Evolutionary conservation across 1,140 invertebrate species (phyloP), one percentile per base, ranked within the genome.

Genomic region (Pollicipes pollicipes): DNA sequence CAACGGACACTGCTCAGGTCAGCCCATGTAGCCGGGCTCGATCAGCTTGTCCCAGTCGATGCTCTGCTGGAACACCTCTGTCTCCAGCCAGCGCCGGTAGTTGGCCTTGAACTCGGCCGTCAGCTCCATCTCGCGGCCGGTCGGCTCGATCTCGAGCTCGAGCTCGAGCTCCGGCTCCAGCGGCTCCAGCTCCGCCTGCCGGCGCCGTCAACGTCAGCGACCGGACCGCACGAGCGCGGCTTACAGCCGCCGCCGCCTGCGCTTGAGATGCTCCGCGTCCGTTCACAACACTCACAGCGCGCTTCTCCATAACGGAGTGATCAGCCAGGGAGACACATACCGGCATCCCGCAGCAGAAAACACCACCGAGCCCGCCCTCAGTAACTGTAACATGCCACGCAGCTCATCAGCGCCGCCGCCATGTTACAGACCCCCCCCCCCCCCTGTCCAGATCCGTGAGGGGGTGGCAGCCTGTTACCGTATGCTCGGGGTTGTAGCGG

Each of bases 41-140:
- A 85, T 76, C 21, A 86, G 76, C 75, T 83, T 80, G 75, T 87
- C 85, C 85, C 85, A 87, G 76, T 87, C 84, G 66, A 86, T 82
- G 63, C 80, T 79, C 73, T 87, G 88, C 76, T 91, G 88, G 80
- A 93, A 97, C 8, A 99, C 97, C 83, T 99, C 96, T 78, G 94
- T 88, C 76, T 98, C 88, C 30, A 99, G 81, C 97, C 97, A 99
- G 21, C 90, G 79, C 77, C 96, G 90, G 81, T 99, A 99, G 79
- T 98, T 93, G 74, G 89, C 86, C 81, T 96, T 97, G 77, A 99
- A 99, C 77, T 95, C 93, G 37, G 95, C 90, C 31, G 91, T 95
- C 68, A 99, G 83, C 77, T 97, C 90, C 69, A 91, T 76, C 0
- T 80, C 77, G 67, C n/a, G n/a, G n/a, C n/a, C n/a, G n/a, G n/a